A percentile compares a stretch with the other conserved stretches of the same genome.
These are phyloP conservation scores for Bostrychus sinensis DNA, from an alignment of 2,113 vertebrate species.

Conservation along the genomic window DNA sequence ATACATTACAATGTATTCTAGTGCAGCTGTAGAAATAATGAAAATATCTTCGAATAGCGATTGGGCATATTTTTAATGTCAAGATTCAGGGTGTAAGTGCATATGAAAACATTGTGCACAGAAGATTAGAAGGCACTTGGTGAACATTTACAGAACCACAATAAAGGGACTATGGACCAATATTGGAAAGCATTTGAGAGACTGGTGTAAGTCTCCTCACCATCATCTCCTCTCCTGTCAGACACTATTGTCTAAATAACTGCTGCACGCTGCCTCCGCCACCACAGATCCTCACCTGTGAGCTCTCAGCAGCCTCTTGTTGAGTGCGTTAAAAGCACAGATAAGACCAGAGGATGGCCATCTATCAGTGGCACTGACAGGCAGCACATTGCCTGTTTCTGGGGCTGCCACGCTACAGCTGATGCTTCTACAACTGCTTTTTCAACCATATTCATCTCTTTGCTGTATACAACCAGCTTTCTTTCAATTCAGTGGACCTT, in stretches of 20 bases:
- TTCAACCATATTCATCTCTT: conserved; percentile 41
- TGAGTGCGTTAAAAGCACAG: conserved; percentile 59
- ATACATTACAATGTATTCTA: neutral
- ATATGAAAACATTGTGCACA: too few species aligned
- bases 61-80: too few species aligned
- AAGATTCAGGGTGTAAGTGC: too few species aligned
- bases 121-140: neutral
- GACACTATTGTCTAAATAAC: conserved; percentile 10
- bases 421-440: conserved; percentile 32
- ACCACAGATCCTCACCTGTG: conserved; percentile 29
- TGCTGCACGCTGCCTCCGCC: conserved; percentile 14
- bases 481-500: conserved; percentile 21
- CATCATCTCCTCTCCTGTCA: neutral
- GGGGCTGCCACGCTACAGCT: conserved; percentile 37
- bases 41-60: too few species aligned
- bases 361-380: conserved; percentile 65
- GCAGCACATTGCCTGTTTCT: conserved; percentile 45
- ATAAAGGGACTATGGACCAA: neutral
- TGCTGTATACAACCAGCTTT: conserved; percentile 5
- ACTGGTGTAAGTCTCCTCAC: neutral
- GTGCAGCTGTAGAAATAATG: too few species aligned
- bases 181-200: neutral
- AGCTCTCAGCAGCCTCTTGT: conserved; percentile 34
- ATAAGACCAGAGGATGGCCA: conserved; percentile 64
- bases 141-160: neutral